These are phyloP conservation scores for Gymnoscopelus braueri DNA, from an alignment of 2,797 vertebrate species.

Conservation along the genomic window DNA sequence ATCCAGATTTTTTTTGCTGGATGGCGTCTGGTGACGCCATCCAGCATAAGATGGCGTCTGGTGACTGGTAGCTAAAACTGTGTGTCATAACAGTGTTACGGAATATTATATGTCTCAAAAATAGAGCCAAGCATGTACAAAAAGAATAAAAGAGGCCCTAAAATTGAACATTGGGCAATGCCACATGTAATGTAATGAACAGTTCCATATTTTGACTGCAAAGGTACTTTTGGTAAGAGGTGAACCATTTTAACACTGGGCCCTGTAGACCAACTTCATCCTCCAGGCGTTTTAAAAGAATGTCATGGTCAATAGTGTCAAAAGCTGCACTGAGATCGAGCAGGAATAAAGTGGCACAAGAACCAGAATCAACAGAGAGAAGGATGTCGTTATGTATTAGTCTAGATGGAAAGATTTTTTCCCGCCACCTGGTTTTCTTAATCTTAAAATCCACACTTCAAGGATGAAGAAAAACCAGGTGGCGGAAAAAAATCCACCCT, in stretches of 20 bases:
- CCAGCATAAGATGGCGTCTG: too few species aligned
- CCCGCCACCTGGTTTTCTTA: too few species aligned
- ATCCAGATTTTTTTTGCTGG: too few species aligned
- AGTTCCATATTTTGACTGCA: not conserved
- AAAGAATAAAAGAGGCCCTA: not conserved
- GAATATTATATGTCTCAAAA: not conserved
- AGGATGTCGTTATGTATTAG: not conserved
- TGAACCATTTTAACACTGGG: not conserved
- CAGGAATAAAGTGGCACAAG: constrained; percentile 1
- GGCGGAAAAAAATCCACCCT: too few species aligned
- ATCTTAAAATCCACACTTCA: too few species aligned
- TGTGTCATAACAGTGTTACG: not conserved
- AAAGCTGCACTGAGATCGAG: not conserved
- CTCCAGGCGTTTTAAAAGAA: not conserved
- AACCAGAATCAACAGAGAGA: not conserved
- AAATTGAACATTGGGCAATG: not conserved
- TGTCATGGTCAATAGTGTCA: constrained; percentile 2
- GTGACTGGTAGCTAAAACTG: not conserved
- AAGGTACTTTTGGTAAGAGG: not conserved
- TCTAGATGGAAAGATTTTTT: too few species aligned
- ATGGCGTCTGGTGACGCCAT: too few species aligned
- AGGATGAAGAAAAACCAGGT: too few species aligned
- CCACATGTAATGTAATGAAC: not conserved
- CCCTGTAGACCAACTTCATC: not conserved
- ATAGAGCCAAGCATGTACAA: not conserved